Percentiles rank a stretch among this genome's conserved stretches.
Conservation (phyloP, 1,140 invertebrate genomes). For the Steinernema khuongi region DNA sequence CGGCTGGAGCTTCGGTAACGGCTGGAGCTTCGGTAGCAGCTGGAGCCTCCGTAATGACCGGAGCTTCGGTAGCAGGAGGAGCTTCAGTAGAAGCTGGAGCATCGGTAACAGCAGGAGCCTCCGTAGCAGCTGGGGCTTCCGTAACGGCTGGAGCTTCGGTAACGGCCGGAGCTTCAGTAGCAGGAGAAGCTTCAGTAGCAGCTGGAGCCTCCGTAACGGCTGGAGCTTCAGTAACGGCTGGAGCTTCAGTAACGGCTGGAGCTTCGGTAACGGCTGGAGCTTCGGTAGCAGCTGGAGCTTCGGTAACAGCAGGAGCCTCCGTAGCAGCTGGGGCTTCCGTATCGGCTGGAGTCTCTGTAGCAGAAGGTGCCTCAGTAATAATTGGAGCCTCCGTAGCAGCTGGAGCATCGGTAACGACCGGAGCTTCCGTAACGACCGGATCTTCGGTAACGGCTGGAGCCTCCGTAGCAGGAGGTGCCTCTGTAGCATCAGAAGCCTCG, state of each 20-base stretch:
- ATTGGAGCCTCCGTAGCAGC: no score
- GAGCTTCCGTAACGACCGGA: no score
- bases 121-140: neutral
- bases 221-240: neutral
- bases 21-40: neutral
- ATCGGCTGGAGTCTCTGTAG: neutral
- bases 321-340: neutral
- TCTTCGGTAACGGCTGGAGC: no score
- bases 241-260: neutral
- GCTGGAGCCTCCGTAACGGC: neutral
- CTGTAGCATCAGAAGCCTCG: no score
- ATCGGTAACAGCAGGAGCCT: neutral
- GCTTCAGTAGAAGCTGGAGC: neutral
- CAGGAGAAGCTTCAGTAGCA: neutral
- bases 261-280: neutral
- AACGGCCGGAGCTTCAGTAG: no score
- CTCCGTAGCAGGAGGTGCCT: no score
- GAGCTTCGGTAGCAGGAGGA: neutral
- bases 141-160: neutral
- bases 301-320: neutral
- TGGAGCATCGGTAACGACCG: no score
- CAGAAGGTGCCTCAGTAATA: no score
- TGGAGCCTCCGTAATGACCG: neutral
- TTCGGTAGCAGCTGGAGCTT: neutral
- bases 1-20: neutral